These are phyloP conservation scores for Corythornis vintsioides DNA, from an alignment of 2,113 vertebrate genomes.

Conservation along the genomic window DNA sequence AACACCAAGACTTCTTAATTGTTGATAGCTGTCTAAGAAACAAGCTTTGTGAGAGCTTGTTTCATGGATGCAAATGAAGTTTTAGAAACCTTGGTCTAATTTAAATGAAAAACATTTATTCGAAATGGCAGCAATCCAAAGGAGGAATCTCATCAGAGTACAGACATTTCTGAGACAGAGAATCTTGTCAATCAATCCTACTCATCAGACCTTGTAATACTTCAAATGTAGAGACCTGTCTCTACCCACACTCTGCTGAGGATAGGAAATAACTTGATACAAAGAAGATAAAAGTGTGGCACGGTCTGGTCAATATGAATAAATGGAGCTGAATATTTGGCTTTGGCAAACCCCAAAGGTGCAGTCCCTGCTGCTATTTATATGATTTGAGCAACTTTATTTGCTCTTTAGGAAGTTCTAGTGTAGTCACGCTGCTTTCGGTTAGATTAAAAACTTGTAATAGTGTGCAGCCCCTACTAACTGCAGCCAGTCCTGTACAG, in stretches of 20 bases:
- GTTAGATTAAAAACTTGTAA: neutral
- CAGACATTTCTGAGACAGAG: neutral
- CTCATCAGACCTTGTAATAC: neutral
- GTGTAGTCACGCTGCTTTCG: neutral
- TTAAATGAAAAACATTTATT: neutral
- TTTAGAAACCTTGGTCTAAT: neutral
- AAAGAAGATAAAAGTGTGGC: neutral
- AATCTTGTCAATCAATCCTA: neutral
- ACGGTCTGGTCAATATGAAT: neutral
- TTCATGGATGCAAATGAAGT: neutral
- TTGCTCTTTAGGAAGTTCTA: neutral
- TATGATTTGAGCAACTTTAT: neutral
- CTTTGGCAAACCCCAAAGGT: neutral
- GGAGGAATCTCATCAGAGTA: neutral
- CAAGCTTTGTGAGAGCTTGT: neutral
- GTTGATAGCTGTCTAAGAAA: neutral
- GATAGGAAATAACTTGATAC: neutral
- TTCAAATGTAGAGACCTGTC: neutral
- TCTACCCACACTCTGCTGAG: neutral
- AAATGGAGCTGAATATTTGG: neutral
- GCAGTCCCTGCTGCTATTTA: neutral
- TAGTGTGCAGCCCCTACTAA: rapidly evolving
- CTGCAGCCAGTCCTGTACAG: neutral
- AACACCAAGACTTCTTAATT: neutral
- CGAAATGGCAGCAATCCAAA: neutral